phyloP scores from a whole-genome alignment of 2,113 vertebrate species.

The Coracopsis vasa region DNA sequence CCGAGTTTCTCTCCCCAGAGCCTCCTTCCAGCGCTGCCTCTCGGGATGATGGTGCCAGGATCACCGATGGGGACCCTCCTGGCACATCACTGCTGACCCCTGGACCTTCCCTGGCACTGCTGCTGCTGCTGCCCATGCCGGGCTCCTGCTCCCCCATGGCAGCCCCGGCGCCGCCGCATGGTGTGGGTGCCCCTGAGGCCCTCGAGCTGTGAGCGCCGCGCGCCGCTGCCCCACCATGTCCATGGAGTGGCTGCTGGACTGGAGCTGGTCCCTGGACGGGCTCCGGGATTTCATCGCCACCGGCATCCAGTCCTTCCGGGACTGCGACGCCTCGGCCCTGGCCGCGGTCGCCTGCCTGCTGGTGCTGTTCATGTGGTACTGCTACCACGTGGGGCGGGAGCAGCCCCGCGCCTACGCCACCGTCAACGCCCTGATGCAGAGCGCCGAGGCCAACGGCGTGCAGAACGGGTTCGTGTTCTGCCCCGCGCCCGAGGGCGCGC shows the following conservation, averaged over 20 bases:
- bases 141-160: conserved; percentile 15
- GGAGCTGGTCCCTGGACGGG: conserved; percentile 87
- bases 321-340: conserved; percentile 86
- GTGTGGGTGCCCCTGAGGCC: conserved; percentile 58
- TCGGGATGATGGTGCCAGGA: background rate
- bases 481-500: conserved; percentile 87
- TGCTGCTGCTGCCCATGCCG: background rate
- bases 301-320: conserved; percentile 89
- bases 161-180: conserved; percentile 17
- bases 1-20: background rate
- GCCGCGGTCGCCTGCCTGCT: conserved; percentile 84
- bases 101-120: background rate
- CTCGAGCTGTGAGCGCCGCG: conserved; percentile 24
- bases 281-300: conserved; percentile 88
- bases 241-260: conserved; percentile 78
- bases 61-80: accelerated
- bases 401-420: conserved; percentile 79
- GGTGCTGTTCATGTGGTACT: conserved; percentile 95
- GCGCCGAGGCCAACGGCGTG: conserved; percentile 73
- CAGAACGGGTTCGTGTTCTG: conserved; percentile 91
- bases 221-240: conserved; percentile 64
- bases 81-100: background rate
- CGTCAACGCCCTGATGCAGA: conserved; percentile 74
- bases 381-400: conserved; percentile 94
- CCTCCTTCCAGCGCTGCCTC: background rate